Evolutionary conservation across 23 tunicate genomes (phyloP).

Genomic region (Aplidium turbinatum): DNA sequence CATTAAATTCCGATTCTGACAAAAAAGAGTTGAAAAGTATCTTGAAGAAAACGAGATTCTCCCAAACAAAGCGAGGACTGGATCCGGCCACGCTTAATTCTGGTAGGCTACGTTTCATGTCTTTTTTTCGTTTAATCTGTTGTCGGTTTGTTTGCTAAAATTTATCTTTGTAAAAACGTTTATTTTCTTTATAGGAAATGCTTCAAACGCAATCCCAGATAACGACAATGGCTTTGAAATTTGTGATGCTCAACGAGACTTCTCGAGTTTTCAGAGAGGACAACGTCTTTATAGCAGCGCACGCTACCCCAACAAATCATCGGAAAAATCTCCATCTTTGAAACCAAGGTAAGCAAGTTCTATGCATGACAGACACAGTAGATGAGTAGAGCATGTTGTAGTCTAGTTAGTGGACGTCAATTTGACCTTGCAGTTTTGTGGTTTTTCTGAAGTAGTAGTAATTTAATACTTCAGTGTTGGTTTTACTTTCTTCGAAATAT

Average conservation of each 20-base stretch:
- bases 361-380: background rate
- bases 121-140: too few relatives aligned
- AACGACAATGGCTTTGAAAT: conserved; percentile 27
- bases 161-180: too few relatives aligned
- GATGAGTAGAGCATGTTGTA: too few relatives aligned
- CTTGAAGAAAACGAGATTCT: conserved; percentile 30
- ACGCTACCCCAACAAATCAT: conserved; percentile 8
- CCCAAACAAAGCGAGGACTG: background rate
- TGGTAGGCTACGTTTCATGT: too few relatives aligned
- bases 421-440: too few relatives aligned
- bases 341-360: background rate
- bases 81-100: too few relatives aligned
- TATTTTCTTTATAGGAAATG: background rate
- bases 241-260: conserved; percentile 48
- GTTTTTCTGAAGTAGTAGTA: too few relatives aligned
- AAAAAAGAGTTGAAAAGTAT: conserved; percentile 39
- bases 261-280: conserved; percentile 63
- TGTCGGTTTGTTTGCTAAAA: too few relatives aligned
- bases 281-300: conserved; percentile 72
- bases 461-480: too few relatives aligned
- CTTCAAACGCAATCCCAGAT: background rate
- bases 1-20: background rate
- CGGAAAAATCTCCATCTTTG: background rate
- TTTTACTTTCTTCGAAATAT: too few relatives aligned
- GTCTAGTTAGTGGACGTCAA: too few relatives aligned